Conservation (phyloP, 2,888 invertebrate species). For the Leptura quadrifasciata region DNA sequence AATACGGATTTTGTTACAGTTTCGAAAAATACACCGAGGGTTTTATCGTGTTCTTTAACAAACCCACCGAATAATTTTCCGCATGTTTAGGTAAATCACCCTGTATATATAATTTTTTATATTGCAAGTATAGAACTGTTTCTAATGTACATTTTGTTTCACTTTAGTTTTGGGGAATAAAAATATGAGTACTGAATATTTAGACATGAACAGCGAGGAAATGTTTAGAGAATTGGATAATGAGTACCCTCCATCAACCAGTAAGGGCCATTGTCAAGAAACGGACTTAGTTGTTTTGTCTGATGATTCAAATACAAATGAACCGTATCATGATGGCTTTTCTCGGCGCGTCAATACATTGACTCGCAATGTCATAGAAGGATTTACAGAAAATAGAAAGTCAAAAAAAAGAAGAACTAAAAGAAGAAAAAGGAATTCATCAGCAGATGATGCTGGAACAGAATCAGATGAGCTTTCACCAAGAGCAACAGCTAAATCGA, state of each 20-base stretch:
- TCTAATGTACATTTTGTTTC: background rate
- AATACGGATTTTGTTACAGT: too few species aligned
- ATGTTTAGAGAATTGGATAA: background rate
- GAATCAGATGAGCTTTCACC: background rate
- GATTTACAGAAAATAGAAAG: background rate
- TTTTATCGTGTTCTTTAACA: too few species aligned
- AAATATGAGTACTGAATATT: background rate
- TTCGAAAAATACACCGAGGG: too few species aligned
- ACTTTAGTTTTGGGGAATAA: background rate
- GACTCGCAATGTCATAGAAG: background rate
- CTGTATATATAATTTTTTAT: too few species aligned
- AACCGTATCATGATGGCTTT: background rate
- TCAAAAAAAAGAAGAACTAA: background rate
- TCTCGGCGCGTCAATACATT: background rate
- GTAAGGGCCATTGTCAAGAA: background rate
- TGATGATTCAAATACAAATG: slow-evolving; percentile 6
- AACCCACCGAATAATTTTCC: too few species aligned
- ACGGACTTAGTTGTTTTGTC: background rate
- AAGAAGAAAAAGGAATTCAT: background rate
- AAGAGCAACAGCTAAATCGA: background rate
- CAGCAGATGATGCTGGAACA: background rate
- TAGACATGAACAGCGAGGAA: background rate
- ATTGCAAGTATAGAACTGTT: background rate
- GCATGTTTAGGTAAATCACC: too few species aligned
- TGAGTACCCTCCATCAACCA: background rate